phyloP scores from a whole-genome alignment of 2,797 vertebrate genomes.

The Sus cebifrons region DNA sequence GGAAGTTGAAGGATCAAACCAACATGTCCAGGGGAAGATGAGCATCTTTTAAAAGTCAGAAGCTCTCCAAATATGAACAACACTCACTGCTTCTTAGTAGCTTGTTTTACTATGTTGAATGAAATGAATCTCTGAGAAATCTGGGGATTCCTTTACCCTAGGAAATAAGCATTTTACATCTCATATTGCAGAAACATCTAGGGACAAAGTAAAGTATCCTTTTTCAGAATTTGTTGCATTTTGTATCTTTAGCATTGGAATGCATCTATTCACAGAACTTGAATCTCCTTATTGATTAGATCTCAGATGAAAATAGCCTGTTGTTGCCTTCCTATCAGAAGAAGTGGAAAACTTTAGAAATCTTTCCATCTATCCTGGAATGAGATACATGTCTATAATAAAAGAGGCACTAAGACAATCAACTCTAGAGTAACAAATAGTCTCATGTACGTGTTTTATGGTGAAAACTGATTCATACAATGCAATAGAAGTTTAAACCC shows the following conservation, averaged over 20 bases:
- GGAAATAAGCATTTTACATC: constrained; percentile 32
- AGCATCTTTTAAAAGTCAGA: background rate
- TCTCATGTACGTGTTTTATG: background rate
- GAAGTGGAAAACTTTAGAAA: background rate
- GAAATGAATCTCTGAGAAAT: background rate
- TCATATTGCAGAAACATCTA: background rate
- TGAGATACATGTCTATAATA: background rate
- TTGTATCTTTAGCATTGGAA: background rate
- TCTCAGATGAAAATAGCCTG: background rate
- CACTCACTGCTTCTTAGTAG: background rate
- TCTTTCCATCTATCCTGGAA: background rate
- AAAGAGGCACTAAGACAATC: background rate
- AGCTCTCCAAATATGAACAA: background rate
- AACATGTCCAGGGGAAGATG: background rate
- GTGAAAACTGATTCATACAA: background rate
- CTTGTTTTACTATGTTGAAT: background rate
- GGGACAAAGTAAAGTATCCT: background rate
- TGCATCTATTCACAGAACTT: background rate
- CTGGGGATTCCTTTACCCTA: background rate
- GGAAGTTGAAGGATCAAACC: background rate
- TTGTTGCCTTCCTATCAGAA: background rate
- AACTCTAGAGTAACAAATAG: background rate
- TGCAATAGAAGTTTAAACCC: background rate
- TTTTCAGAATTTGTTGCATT: background rate
- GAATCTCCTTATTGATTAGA: background rate